Conservation (phyloP, 1,140 invertebrate genomes). For the Ericerus pela region DNA sequence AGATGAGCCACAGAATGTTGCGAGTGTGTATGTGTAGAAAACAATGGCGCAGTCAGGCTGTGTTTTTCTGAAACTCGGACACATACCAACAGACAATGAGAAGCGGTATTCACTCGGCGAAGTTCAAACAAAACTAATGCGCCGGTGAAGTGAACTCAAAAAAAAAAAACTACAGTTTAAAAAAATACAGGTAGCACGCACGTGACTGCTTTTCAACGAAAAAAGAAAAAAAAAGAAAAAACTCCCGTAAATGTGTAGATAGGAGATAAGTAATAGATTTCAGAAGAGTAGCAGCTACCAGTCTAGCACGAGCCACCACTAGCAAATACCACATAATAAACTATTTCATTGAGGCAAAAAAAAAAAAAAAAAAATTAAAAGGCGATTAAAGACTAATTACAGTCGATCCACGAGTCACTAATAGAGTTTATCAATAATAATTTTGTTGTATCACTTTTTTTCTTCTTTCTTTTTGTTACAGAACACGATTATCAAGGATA, state of each 20-base stretch:
- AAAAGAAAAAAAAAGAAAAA: no score
- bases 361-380: conserved; percentile 5
- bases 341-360: neutral
- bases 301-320: conserved; percentile 8
- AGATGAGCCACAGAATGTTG: conserved; percentile 1
- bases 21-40: no score
- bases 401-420: no score
- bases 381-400: no score
- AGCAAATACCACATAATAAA: neutral
- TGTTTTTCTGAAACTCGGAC: conserved; percentile 8
- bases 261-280: neutral
- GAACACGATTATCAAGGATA: no score
- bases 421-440: no score
- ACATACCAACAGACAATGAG: conserved; percentile 10
- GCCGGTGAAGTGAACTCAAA: conserved; percentile 3
- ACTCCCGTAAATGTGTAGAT: neutral
- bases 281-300: no score
- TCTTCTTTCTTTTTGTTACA: no score
- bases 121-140: conserved; percentile 6
- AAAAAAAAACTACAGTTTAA: no score
- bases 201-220: conserved; percentile 2
- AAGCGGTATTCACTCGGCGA: conserved; percentile 7
- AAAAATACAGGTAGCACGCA: conserved; percentile 10
- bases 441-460: no score
- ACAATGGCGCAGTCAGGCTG: conserved; percentile 1